Base-by-base conservation (phyloP, 2,797 vertebrate species). In the Enteromius argenteus region DNA sequence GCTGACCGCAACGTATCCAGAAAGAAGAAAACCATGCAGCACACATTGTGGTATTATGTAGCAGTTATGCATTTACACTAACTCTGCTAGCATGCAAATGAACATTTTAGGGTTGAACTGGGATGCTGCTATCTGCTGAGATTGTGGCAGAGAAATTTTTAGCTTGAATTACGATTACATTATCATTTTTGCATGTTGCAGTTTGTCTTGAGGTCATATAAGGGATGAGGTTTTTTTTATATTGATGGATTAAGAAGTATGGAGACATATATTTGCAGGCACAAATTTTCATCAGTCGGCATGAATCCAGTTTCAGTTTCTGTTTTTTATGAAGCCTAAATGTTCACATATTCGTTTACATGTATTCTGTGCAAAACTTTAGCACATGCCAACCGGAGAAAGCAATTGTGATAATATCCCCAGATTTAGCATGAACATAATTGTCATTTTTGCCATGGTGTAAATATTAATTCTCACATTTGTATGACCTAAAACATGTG, bases 1-100 rank as follows among this genome's bases (percentile, higher is more conserved):
- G 2, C 60, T 73, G 42, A n/a, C 68, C 51, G 11, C 60, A 67
- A 14, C 2, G 56, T 77, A 82, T 73, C 68, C 56, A 6, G 53
- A 64, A 62, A 35, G 39, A 58, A 11, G 46, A 68, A 71, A 58
- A 56, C 27, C 17, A 58, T 21, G 67, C 60, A 49, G 37, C 76
- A 14, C 44, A 42, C 8, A 27, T 53, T 35, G 37, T 56, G 14
- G 42, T 44, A 56, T 37, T 71, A 71, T 58, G 30, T 23, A 39
- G 32, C 8, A 23, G n/a, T 53, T 39, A 21, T 56, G 32, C 39
- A 81, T 73, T 64, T 66, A 77, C 14, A 30, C 35, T 60, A 39
- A 23, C 8, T 42, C 53, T 60, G 14, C 53, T 13, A 71, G 68
- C 11, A 44, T 60, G n/a, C 8, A 15, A 60, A 77, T 13, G 1